Conservation (phyloP, 1,140 invertebrate species). For the Dufourea novaeangliae region DNA sequence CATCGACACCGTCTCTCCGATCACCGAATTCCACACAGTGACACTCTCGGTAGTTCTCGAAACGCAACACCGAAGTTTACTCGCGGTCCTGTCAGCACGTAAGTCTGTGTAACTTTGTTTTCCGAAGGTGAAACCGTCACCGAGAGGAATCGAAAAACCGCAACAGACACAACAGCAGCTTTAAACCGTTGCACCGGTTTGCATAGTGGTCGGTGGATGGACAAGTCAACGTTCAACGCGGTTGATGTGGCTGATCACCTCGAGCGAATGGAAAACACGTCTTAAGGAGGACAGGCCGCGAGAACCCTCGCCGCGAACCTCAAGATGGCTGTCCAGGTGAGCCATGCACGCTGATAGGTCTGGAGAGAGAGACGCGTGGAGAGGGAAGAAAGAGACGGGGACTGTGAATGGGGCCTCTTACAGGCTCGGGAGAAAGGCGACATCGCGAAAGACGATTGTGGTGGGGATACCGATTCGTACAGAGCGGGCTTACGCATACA, state of each 20-base stretch:
- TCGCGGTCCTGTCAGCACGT: too few species aligned
- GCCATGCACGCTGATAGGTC: constrained; percentile 60
- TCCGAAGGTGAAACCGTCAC: not conserved
- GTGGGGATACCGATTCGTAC: constrained; percentile 3
- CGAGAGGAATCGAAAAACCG: not conserved
- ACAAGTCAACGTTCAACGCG: too few species aligned
- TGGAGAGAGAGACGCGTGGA: constrained; percentile 24
- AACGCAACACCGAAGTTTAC: not conserved
- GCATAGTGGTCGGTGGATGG: constrained; percentile 32
- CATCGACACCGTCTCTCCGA: constrained; percentile 19
- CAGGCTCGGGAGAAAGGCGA: constrained; percentile 43
- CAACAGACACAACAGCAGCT: not conserved
- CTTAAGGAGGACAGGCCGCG: constrained; percentile 55
- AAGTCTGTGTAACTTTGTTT: too few species aligned
- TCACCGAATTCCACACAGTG: not conserved
- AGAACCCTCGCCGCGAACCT: constrained; percentile 40
- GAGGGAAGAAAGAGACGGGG: constrained; percentile 38
- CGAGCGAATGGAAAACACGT: constrained; percentile 39
- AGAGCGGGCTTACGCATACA: too few species aligned
- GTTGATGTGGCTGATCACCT: constrained; percentile 48
- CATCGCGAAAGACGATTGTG: not conserved
- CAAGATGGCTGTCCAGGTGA: constrained; percentile 69
- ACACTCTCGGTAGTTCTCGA: not conserved
- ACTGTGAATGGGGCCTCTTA: constrained; percentile 43
- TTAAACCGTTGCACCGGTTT: constrained; percentile 25